These are phyloP conservation scores for Thalassaphorura encarpata DNA, from an alignment of 1,140 invertebrate genomes.

Conservation along the genomic window DNA sequence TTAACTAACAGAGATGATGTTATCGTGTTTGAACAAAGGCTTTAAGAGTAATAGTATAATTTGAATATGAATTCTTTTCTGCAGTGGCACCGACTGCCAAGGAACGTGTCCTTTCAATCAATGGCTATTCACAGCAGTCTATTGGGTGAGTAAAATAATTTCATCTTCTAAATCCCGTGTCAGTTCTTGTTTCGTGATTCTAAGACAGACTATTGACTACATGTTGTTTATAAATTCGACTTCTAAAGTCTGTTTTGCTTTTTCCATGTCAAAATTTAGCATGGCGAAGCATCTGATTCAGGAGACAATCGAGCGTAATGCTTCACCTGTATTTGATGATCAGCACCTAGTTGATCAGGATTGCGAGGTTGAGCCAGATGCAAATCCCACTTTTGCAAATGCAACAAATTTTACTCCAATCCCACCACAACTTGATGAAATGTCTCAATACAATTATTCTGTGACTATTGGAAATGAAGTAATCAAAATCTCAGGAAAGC, in stretches of 20 bases:
- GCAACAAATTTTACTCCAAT: not conserved
- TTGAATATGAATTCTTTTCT: not conserved
- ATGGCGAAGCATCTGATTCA: conserved; percentile 83
- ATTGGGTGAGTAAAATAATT: conserved; percentile 56
- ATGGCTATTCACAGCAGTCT: conserved; percentile 78
- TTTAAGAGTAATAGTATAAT: not conserved
- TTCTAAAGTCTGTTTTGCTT: conserved; percentile 2
- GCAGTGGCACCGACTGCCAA: conserved; percentile 80
- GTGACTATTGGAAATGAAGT: conserved; percentile 66
- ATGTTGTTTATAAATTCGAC: too few species aligned
- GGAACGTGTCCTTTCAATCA: conserved; percentile 85
- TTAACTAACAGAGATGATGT: too few species aligned
- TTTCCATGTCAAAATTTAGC: conserved; percentile 41
- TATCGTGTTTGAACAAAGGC: not conserved
- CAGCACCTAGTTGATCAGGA: conserved; percentile 63
- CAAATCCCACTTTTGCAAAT: not conserved
- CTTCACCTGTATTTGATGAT: conserved; percentile 60
- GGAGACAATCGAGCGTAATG: conserved; percentile 82
- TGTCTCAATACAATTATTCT: conserved; percentile 46
- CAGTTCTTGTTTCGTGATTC: too few species aligned
- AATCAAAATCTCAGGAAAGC: conserved; percentile 70
- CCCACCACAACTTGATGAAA: not conserved
- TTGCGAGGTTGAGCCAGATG: conserved; percentile 44
- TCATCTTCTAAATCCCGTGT: not conserved
- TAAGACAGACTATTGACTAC: too few species aligned